Evolutionary conservation across 2,113 vertebrate species (phyloP).

Genomic region (Delphinapterus leucas): DNA sequence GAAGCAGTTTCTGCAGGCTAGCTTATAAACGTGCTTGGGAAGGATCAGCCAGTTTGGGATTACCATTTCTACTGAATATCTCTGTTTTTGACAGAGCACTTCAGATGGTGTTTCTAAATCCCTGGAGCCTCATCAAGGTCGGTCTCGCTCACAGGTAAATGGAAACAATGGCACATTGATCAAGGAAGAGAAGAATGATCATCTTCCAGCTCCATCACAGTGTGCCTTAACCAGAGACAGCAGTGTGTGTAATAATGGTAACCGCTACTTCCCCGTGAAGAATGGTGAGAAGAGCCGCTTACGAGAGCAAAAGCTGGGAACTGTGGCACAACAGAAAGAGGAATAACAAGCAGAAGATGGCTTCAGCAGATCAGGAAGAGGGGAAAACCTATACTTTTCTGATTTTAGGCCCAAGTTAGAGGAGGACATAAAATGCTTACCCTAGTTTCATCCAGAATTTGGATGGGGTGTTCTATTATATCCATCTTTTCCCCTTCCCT

Average conservation of each 20-base stretch:
- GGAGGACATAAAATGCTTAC: constrained; percentile 42
- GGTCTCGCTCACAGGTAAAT: constrained; percentile 85
- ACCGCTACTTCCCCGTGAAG: constrained; percentile 68
- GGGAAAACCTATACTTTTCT: constrained; percentile 63
- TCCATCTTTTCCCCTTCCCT: constrained; percentile 15
- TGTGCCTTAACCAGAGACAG: constrained; percentile 89
- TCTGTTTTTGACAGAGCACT: constrained; percentile 78
- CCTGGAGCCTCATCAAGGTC: constrained; percentile 79
- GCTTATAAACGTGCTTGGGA: neutral
- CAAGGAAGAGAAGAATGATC: constrained; percentile 82
- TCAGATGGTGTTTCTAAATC: constrained; percentile 85
- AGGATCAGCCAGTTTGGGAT: neutral
- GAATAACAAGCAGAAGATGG: constrained; percentile 76
- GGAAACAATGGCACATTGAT: constrained; percentile 84
- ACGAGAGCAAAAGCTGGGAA: constrained; percentile 89
- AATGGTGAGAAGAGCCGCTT: constrained; percentile 87
- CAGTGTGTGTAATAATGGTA: constrained; percentile 83
- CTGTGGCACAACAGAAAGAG: constrained; percentile 88
- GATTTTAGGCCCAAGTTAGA: constrained; percentile 69
- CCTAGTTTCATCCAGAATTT: constrained; percentile 42
- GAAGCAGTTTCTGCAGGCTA: neutral
- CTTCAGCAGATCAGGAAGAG: constrained; percentile 48
- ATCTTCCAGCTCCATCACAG: constrained; percentile 86
- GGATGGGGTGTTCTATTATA: neutral
- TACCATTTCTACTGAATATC: constrained; percentile 23